Percentiles rank a stretch among this genome's conserved stretches.
These are phyloP conservation scores for Ophonus ardosiacus DNA, from an alignment of 2,888 invertebrate genomes.

Conservation along the genomic window DNA sequence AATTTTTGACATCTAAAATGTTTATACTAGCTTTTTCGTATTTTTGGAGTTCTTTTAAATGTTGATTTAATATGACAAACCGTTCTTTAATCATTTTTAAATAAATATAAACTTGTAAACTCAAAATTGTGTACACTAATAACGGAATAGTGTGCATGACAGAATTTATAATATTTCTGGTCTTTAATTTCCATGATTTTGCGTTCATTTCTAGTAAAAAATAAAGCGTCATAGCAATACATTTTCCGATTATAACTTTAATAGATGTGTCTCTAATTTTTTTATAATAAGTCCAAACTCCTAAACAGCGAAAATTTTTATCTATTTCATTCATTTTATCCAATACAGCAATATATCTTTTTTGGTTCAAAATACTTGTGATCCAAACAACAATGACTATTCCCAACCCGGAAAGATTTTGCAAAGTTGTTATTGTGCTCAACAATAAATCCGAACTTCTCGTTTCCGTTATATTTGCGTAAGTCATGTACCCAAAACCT, in stretches of 20 bases:
- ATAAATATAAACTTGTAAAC: constrained; percentile 66
- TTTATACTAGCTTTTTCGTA: constrained; percentile 58
- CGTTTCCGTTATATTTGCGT: not conserved
- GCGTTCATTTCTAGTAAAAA: constrained; percentile 35
- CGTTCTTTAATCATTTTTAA: constrained; percentile 65
- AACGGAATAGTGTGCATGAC: constrained; percentile 51
- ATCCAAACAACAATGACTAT: constrained; percentile 66
- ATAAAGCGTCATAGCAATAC: constrained; percentile 61
- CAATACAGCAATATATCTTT: constrained; percentile 65
- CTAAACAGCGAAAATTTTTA: constrained; percentile 66
- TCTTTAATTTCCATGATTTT: constrained; percentile 2
- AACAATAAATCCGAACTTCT: constrained; percentile 38
- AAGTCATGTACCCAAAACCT: constrained; percentile 48
- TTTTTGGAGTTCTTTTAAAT: constrained; percentile 66
- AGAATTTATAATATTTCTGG: constrained; percentile 17
- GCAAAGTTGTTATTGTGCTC: constrained; percentile 52
- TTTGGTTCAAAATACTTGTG: constrained; percentile 64
- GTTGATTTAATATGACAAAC: constrained; percentile 67
- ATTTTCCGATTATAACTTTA: constrained; percentile 59
- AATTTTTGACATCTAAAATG: constrained; percentile 54
- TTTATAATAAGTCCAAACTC: constrained; percentile 67
- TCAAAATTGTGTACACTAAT: constrained; percentile 63
- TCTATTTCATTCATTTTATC: constrained; percentile 67
- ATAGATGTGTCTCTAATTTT: constrained; percentile 64
- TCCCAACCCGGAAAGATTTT: constrained; percentile 56